Conservation (phyloP, 2,888 invertebrate species). For the Plagodis dolabraria region DNA sequence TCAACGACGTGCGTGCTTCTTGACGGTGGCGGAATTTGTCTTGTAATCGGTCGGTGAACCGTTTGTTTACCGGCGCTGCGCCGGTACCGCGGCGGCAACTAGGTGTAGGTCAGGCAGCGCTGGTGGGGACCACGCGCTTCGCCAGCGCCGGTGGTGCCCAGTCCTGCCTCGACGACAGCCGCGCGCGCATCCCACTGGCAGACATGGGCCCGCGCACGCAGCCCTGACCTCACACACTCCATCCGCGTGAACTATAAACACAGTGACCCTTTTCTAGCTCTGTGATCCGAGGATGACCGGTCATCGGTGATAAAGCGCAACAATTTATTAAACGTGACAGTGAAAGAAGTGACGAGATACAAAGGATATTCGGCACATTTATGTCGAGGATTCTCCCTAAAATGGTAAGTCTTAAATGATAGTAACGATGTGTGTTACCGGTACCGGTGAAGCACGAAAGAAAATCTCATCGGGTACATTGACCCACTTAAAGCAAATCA, state of each 20-base stretch:
- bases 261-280: conserved; percentile 67
- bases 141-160: conserved; percentile 51
- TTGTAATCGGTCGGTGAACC: conserved; percentile 82
- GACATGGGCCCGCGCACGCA: conserved; percentile 63
- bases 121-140: conserved; percentile 58
- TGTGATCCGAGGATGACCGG: conserved; percentile 69
- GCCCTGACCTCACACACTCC: conserved; percentile 50
- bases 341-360: conserved; percentile 64
- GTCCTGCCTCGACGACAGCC: conserved; percentile 65
- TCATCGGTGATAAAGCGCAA: conserved; percentile 55
- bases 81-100: conserved; percentile 61
- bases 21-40: conserved; percentile 55
- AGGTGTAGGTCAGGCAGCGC: conserved; percentile 76
- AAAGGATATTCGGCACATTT: conserved; percentile 57
- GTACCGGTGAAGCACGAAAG: conserved; percentile 41
- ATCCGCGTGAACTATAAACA: conserved; percentile 48
- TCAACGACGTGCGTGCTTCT: conserved; percentile 55
- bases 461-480: conserved; percentile 62
- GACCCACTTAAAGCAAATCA: conserved; percentile 59
- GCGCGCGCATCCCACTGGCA: conserved; percentile 64
- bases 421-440: conserved; percentile 20
- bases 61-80: conserved; percentile 80
- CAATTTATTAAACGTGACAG: conserved; percentile 60
- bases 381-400: conserved; percentile 47
- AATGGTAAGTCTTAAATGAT: conserved; percentile 60